Base-by-base conservation (phyloP, 2,113 vertebrate species). In the Grantiella picta region DNA sequence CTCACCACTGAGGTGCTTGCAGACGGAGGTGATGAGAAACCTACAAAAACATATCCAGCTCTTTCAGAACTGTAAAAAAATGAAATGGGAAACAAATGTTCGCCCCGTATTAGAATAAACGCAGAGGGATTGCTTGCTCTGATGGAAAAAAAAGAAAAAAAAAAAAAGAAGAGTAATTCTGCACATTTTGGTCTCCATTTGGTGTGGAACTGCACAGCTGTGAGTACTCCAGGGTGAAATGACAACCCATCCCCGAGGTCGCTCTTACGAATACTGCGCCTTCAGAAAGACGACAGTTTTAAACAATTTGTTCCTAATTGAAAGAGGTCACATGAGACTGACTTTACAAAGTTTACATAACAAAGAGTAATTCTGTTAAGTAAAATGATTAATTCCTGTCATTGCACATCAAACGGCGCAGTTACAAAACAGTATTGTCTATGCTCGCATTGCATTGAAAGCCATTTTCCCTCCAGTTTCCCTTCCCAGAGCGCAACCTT, bases 351-450 rank as follows among this genome's bases (percentile, higher is more conserved):
- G 98, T 98, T 98, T 98, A 98, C 98, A 98, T 98, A 97, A 98
- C 98, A 98, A 99, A 98, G 98, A 97, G 96, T 97, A 97, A 97
- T 98, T 98, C 98, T 98, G 96, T 97, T 95, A 96, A 97, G 96
- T 86, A 97, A 98, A 98, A 98, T 97, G 97, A 98, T 98, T 98
- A 97, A 98, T 98, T 98, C 97, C 98, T 76, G 57, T 96, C 96
- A 95, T 75, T 94, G 96, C 96, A 98, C 98, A 98, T 98, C 98
- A 99, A 98, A 98, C 96, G 75, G 89, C 44, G 42, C 66, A 33
- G 94, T 97, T 97, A 99, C 98, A 99, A 98, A 98, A 98, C 98
- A 98, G 97, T 86, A 98, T 98, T 98, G 98, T 98, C 97, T 92
- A 77, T 96, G 86, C 96, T 97, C 68, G 40, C 75, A 21, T 94